phyloP scores from a whole-genome alignment of 2,797 vertebrate species.

The Tangara arthus region DNA sequence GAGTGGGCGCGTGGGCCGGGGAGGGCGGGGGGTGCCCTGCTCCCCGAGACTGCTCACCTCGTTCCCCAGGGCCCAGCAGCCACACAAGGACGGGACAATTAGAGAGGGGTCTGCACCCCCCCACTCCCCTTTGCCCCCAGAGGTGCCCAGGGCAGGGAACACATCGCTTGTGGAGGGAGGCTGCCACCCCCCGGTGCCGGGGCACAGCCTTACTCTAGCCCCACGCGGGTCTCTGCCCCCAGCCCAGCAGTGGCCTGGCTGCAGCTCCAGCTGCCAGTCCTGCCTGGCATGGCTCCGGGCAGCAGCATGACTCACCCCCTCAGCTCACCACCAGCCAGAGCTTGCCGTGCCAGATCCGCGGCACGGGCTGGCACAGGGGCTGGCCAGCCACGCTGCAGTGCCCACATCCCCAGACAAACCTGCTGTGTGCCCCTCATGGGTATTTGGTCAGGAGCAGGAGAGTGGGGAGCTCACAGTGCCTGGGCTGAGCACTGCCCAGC shows the following conservation, averaged over 20 bases:
- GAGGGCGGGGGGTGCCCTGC: background rate
- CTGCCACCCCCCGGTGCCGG: background rate
- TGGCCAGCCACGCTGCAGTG: fast-evolving
- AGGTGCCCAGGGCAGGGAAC: background rate
- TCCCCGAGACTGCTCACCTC: slow-evolving; percentile 9
- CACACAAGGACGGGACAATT: background rate
- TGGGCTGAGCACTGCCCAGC: background rate
- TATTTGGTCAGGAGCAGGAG: background rate
- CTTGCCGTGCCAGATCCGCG: background rate
- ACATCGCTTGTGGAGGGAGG: background rate
- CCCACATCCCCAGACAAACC: background rate
- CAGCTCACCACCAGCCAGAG: background rate
- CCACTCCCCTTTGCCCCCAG: fast-evolving
- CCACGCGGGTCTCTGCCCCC: background rate
- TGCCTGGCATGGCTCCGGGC: background rate
- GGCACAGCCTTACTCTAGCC: background rate
- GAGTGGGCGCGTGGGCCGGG: background rate
- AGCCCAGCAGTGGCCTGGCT: background rate
- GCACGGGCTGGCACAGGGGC: background rate
- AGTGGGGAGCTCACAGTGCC: background rate
- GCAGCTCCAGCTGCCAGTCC: background rate
- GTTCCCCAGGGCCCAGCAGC: background rate
- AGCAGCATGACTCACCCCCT: background rate
- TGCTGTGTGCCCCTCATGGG: fast-evolving
- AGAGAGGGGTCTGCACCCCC: background rate